Conservation (phyloP, 2,797 vertebrate species). For the Cossypha polioptera region DNA sequence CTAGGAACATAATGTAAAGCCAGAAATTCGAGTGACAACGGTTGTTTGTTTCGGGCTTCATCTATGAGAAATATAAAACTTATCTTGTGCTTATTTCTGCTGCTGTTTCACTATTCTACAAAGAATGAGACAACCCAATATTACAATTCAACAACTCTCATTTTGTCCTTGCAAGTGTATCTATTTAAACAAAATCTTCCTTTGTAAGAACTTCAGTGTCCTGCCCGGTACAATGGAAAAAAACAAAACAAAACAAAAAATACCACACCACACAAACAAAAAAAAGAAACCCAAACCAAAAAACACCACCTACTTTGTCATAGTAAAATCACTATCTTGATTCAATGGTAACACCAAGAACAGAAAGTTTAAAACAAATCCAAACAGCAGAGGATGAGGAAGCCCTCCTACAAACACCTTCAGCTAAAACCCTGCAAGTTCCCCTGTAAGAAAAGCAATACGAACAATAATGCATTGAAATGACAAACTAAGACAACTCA, state of each 20-base stretch:
- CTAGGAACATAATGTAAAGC: not conserved
- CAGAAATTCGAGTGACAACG: not conserved
- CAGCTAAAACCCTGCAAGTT: not conserved
- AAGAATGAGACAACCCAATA: not conserved
- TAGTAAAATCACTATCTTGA: not conserved
- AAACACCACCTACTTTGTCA: not conserved
- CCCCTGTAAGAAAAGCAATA: not conserved
- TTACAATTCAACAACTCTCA: not conserved
- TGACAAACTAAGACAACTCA: not conserved
- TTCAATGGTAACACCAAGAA: not conserved
- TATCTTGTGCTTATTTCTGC: not conserved
- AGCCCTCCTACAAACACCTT: not conserved
- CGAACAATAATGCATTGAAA: not conserved
- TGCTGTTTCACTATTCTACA: not conserved
- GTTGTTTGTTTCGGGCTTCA: not conserved
- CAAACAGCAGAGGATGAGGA: not conserved
- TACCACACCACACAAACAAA: not conserved
- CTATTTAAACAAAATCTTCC: not conserved
- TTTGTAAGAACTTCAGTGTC: not conserved
- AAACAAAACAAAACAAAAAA: not conserved
- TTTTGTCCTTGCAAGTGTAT: not conserved
- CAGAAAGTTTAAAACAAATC: not conserved
- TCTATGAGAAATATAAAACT: not conserved
- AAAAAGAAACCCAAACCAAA: not conserved
- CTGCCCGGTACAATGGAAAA: not conserved